phyloP scores from a whole-genome alignment of 1,140 invertebrate species.

The Aphidius gifuensis region DNA sequence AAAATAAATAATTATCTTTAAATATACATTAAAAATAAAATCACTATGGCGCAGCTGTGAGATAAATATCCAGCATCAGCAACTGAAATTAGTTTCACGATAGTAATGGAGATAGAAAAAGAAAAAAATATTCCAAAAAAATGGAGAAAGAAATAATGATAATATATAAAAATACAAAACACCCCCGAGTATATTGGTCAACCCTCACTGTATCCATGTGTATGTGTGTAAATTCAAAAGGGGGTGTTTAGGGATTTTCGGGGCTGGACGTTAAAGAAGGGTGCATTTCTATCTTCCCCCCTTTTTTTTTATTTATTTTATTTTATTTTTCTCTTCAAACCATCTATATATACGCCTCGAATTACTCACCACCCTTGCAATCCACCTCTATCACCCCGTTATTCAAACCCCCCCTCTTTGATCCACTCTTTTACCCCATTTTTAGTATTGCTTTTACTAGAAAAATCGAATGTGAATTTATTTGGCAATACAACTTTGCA shows the following conservation, averaged over 20 bases:
- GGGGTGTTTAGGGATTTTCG: slow-evolving; percentile 12
- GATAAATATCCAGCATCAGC: too few relatives aligned
- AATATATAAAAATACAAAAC: slow-evolving; percentile 8
- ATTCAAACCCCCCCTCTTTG: slow-evolving; percentile 8
- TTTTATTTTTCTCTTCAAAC: slow-evolving; percentile 4
- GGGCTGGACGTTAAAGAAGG: slow-evolving; percentile 23
- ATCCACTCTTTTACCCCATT: background rate
- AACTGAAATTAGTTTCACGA: background rate
- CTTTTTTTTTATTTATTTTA: background rate
- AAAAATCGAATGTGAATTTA: too few relatives aligned
- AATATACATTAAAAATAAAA: too few relatives aligned
- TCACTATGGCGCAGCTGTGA: too few relatives aligned
- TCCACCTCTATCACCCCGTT: background rate
- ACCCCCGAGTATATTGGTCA: slow-evolving; percentile 26
- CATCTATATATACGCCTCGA: slow-evolving; percentile 25
- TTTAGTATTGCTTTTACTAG: background rate
- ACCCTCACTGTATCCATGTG: slow-evolving; percentile 23
- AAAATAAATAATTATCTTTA: too few relatives aligned
- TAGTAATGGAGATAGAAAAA: slow-evolving; percentile 1
- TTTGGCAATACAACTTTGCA: background rate
- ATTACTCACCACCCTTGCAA: slow-evolving; percentile 29
- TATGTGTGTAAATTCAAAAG: too few relatives aligned
- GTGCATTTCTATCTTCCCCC: slow-evolving; percentile 14
- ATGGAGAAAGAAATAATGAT: slow-evolving; percentile 2
- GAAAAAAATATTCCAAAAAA: background rate